Percentiles rank a stretch among this genome's conserved stretches.
Evolutionary conservation across 2,797 vertebrate species (phyloP).

Genomic region (Pseudotriccus pelzelni): DNA sequence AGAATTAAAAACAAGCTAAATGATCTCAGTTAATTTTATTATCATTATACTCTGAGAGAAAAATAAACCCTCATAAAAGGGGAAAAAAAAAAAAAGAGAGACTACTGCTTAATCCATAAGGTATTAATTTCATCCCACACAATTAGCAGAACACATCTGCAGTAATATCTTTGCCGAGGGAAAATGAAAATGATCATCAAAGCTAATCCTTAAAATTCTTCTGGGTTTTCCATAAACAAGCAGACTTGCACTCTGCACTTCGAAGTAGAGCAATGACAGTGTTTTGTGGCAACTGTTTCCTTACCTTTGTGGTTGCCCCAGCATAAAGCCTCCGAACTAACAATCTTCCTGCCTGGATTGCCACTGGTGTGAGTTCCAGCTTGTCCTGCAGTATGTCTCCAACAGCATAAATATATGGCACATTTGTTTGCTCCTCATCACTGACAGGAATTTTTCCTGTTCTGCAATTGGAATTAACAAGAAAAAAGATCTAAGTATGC

Average conservation of each 20-base stretch:
- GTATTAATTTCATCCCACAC: neutral
- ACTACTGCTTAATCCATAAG: neutral
- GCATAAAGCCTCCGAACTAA: constrained; percentile 80
- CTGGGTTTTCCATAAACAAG: neutral
- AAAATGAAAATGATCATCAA: neutral
- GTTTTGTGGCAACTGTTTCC: neutral
- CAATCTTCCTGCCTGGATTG: constrained; percentile 81
- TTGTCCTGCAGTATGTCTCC: constrained; percentile 83
- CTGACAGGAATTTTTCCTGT: constrained; percentile 84
- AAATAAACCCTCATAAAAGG: neutral
- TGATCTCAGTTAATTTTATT: constrained; percentile 8
- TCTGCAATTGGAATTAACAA: constrained; percentile 59
- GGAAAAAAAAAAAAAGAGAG: neutral
- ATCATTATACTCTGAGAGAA: neutral
- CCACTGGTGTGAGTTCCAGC: constrained; percentile 80
- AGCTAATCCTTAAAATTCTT: constrained; percentile 7
- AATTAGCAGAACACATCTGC: neutral
- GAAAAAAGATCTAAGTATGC: neutral
- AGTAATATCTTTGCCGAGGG: neutral
- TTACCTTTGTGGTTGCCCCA: constrained; percentile 75
- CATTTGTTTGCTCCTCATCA: constrained; percentile 80
- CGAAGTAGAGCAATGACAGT: neutral
- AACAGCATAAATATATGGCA: constrained; percentile 82
- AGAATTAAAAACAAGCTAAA: constrained; percentile 12
- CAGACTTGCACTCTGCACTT: neutral